Evolutionary conservation across 2,113 vertebrate genomes (phyloP), one percentile per base, ranked within the genome.

Genomic region (Trematocara variabile): DNA sequence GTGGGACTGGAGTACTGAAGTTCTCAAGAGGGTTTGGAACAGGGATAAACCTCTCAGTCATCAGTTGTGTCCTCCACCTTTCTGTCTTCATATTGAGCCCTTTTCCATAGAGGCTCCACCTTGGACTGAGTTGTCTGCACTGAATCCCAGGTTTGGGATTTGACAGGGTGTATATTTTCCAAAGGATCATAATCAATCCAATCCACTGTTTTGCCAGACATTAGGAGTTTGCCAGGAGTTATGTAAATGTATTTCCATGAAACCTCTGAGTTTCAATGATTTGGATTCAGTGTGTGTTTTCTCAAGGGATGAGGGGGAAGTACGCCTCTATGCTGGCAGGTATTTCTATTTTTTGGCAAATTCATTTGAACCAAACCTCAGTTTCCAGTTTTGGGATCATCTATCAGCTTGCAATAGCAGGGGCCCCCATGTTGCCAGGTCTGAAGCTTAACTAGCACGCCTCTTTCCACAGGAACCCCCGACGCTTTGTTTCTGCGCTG

Each of bases 231-330:
- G 85, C 90, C 91, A 90, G 82, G 9, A 5, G 18, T 82, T 88
- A 80, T 82, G 75, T 39, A 77, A 91, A 91, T 30, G 4, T 81
- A 81, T 82, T 93, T 93, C 86, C 86, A 89, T 12, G 58, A 13
- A 77, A 77, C 18, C 14, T 70, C 58, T 22, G 56, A 33, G 20
- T 33, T 70, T 46, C 68, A 77, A 7, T 34, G 70, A 65, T 75
- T 83, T 86, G 52, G 80, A 79, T 85, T 55, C 34, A 12, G 50
- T 34, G 50, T 25, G 20, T 34, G 54, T 81, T 84, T 87, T 50
- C 52, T 70, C 41, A 4, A 20, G 18, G 79, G 80, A 78, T 33
- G 34, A 54, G 48, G 65, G 58, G 58, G 41, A 60, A 1, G 22
- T 30, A 34, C 30, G 75, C 82, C 85, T 81, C 39, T 4, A 3